Base-by-base conservation (phyloP, 2,113 vertebrate genomes). In the Psophia crepitans region DNA sequence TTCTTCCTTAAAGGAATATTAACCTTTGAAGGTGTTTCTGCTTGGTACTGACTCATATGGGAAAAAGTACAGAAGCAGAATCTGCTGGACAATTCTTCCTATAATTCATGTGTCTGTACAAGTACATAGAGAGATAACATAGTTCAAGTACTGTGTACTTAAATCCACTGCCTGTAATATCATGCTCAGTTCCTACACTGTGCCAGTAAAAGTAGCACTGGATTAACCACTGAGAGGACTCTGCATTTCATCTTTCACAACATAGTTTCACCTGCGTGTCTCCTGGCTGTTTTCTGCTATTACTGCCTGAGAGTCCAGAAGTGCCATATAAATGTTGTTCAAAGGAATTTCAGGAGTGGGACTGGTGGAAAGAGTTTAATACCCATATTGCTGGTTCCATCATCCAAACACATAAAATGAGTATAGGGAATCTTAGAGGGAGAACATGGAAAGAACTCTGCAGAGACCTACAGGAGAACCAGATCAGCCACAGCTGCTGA, bases 1-100 rank as follows among this genome's bases (percentile, higher is more conserved):
- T 53, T 84, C 58, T 89, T 95, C 63, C 85, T 87, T 90, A 81
- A 78, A 91, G 30, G 35, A 87, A 84, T 83, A 76, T 79, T 86
- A 84, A 88, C 39, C 46, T 88, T 48, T 76, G 73, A 71, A 93
- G 57, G 28, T 64, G 5, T 58, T 93, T 79, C 75, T 83, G 19
- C 39, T 90, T 73, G 5, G 61, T 90, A 24, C 17, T 70, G 23
- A 54, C 35, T 79, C 43, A 24, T 14, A 26, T 10, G 6, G 46
- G 27, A 43, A 77, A 84, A 89, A 64, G 1, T 14, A 71, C 16
- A 6, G 18, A 18, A 3, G 14, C 4, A 53, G 19, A 69, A 81
- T 57, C 6, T 76, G 16, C 11, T 7, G n/a, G 16, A 39, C 6
- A 43, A 6, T 69, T 92, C 9, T 75, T 80, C 33, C 24, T 87